Conservation (phyloP, 1,140 invertebrate species). For the Drosophila triauraria region DNA sequence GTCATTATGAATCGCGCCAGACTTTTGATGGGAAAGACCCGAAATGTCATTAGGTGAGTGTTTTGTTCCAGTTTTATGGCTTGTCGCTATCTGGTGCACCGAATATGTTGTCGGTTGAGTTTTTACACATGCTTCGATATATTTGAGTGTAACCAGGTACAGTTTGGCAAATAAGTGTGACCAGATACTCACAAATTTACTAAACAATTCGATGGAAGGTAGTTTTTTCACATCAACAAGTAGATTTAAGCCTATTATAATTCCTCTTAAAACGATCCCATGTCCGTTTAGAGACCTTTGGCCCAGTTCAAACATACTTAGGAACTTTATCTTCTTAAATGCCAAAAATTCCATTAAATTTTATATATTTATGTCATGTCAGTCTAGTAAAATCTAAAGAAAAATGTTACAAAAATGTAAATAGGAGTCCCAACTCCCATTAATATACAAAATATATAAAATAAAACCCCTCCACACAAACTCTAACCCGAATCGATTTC, state of each 20-base stretch:
- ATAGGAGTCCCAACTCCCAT: background rate
- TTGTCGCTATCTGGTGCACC: slow-evolving; percentile 28
- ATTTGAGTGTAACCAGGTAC: background rate
- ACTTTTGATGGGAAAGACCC: slow-evolving; percentile 81
- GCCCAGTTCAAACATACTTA: too few relatives aligned
- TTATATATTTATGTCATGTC: too few relatives aligned
- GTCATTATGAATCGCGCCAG: slow-evolving; percentile 78
- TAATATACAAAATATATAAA: background rate
- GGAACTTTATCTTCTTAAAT: too few relatives aligned
- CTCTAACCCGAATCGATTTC: slow-evolving; percentile 11
- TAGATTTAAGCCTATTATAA: background rate
- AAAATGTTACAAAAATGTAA: background rate
- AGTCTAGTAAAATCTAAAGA: too few relatives aligned
- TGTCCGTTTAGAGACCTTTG: background rate
- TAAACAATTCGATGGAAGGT: background rate
- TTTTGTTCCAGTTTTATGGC: slow-evolving; percentile 69
- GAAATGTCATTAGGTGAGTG: slow-evolving; percentile 77
- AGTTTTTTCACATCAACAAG: too few relatives aligned
- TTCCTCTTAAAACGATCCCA: background rate
- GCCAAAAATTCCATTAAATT: too few relatives aligned
- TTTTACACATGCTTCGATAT: background rate
- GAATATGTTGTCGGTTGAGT: background rate
- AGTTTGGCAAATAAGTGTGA: background rate
- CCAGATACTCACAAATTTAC: background rate
- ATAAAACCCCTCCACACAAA: slow-evolving; percentile 7